Evolutionary conservation across 2,797 vertebrate genomes (phyloP), one percentile per base, ranked within the genome.

Genomic region (Acanthornis magna): DNA sequence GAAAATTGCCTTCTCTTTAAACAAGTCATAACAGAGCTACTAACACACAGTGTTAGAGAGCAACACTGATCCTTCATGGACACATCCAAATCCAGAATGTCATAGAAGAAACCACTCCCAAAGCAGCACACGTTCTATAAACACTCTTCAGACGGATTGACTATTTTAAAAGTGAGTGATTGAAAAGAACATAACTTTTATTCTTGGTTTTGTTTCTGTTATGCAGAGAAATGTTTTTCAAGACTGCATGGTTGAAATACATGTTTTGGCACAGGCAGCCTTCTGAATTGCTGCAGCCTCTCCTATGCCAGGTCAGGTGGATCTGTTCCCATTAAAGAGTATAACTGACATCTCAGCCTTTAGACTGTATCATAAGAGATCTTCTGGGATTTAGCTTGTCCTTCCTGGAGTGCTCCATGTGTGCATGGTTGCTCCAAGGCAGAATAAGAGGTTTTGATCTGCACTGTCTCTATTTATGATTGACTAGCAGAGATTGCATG

Each of bases 391-490:
- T 94, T 89, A 95, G 25, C 74, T 82, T 92, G 84, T 95, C 92
- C 83, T 73, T 86, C 90, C 45, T 85, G 29, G 81, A 87, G 45
- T 70, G 67, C 38, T 74, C 67, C 78, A 29, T 23, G 53, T 80
- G 48, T 68, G 38, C 65, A 2, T 50, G 81, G 67, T 47, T 89
- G 89, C 94, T 93, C 6, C 15, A 34, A 96, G 96, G 87, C 78
- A 92, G 42, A 92, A n/a, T 5, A 57, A 79, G 72, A 71, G 36
- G 81, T 85, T 96, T 97, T 92, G 87, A 88, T 92, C 91, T 94
- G 61, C 38, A 25, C 42, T 92, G 93, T 94, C 92, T 92, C 94
- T 94, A 61, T 96, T 96, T 93, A 91, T 96, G 93, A 97, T 85
- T 95, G 95, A 93, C 95, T 89, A 92, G 71, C 61, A 93, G 54